Evolutionary conservation across 2,888 invertebrate species (phyloP).

Genomic region (Tortricodes alternella): DNA sequence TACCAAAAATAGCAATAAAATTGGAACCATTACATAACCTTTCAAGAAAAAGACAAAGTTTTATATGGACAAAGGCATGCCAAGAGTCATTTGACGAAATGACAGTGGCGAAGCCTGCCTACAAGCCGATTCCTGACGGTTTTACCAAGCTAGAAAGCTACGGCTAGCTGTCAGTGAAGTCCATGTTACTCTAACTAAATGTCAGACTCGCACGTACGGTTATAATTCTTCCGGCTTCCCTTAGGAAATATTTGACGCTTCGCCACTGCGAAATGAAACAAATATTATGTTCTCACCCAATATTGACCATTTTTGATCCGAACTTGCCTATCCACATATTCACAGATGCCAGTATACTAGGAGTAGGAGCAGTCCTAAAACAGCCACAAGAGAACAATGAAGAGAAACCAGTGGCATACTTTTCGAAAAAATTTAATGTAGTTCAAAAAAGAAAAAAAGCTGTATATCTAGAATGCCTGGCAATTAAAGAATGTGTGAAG

Average conservation of each 20-base stretch:
- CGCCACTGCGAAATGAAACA: no score
- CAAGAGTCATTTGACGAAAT: slow-evolving; percentile 5
- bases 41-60: slow-evolving; percentile 12
- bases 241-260: no score
- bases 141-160: no score
- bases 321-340: slow-evolving; percentile 17
- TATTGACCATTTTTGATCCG: slow-evolving; percentile 21
- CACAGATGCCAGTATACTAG: slow-evolving; percentile 11
- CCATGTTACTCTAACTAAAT: no score
- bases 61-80: slow-evolving; percentile 14
- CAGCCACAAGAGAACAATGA: not conserved
- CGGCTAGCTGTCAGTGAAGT: no score
- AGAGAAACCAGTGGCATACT: no score
- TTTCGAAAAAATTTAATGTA: not conserved
- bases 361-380: not conserved
- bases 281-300: slow-evolving; percentile 20
- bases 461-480: not conserved
- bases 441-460: not conserved
- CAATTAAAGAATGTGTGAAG: slow-evolving; percentile 3
- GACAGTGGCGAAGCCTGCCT: no score
- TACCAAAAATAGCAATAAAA: slow-evolving; percentile 9
- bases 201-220: no score
- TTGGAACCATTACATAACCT: slow-evolving; percentile 20
- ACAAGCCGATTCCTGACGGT: no score
- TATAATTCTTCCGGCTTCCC: no score